Evolutionary conservation across 2,113 vertebrate species (phyloP), one percentile per base, ranked within the genome.

Genomic region (Leuciscus idus): DNA sequence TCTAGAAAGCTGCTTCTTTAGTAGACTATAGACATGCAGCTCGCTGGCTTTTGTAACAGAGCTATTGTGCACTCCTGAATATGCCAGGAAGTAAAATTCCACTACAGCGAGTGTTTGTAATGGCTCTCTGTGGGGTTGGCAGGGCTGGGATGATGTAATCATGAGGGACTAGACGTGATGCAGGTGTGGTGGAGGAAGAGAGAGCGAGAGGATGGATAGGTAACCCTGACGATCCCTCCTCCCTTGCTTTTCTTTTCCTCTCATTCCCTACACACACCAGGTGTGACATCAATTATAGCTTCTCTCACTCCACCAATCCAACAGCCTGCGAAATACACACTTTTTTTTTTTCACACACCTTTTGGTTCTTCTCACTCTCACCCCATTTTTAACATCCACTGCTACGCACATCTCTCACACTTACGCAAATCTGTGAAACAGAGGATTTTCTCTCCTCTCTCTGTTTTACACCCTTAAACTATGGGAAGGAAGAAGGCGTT

Each of bases 211-310:
- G 52, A 72, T 52, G 15, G 30, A 86, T 15, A 12, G 80, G 80
- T 52, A 52, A 50, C 62, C 80, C 80, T 52, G 80, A 73, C 48
- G 33, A 59, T 57, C 68, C 50, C 36, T 55, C 39, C 66, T 43
- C 9, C 70, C 39, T 52, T 19, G 75, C 61, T 72, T 30, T 64
- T 48, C 77, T 23, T 83, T 61, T 82, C 10, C 73, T 39, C 50
- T 19, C 43, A 17, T 36, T 74, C 66, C 78, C 59, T 48, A 76
- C 70, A 59, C 78, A 81, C 83, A 77, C 78, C 84, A 61, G 70
- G 43, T 74, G 68, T 87, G 86, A 87, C 86, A 87, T 83, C 83
- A 72, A 66, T 87, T 84, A 78, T 75, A 73, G 61, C 76, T 64
- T 87, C 83, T 76, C 72, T 75, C 81, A 55, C 48, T 74, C 85